Evolutionary conservation across 2,113 vertebrate species (phyloP).

Genomic region (Axis porcinus): DNA sequence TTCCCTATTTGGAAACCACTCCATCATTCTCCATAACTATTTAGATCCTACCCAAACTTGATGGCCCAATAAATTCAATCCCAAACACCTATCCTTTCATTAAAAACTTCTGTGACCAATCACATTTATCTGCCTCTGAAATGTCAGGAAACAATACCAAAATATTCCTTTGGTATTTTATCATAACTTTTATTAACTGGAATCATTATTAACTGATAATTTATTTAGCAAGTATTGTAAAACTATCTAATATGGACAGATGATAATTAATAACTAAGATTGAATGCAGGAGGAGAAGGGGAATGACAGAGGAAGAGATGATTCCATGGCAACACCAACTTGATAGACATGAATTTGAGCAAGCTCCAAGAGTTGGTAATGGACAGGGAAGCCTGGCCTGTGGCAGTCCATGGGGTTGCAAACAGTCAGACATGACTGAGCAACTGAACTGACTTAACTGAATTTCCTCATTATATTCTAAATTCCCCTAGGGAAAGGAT

Average conservation of each 20-base stretch:
- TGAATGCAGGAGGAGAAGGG: background rate
- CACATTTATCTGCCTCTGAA: background rate
- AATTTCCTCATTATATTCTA: background rate
- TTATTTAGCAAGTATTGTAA: background rate
- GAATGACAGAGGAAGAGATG: background rate
- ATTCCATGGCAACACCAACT: background rate
- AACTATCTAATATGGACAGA: background rate
- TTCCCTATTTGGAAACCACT: background rate
- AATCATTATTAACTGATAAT: background rate
- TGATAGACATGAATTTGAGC: background rate
- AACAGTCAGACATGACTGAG: background rate
- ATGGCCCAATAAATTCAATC: background rate
- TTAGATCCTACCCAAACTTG: background rate
- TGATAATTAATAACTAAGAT: background rate
- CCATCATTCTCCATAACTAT: background rate
- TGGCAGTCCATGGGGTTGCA: background rate
- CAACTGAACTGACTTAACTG: background rate
- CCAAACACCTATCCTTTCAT: background rate
- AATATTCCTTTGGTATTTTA: background rate
- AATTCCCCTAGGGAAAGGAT: background rate
- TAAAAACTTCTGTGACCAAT: background rate
- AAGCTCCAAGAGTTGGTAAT: background rate
- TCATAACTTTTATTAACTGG: background rate
- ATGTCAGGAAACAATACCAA: background rate
- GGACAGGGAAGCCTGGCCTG: background rate